Evolutionary conservation across 2,888 invertebrate species (phyloP), one percentile per base, ranked within the genome.

Genomic region (Teleogryllus oceanicus): DNA sequence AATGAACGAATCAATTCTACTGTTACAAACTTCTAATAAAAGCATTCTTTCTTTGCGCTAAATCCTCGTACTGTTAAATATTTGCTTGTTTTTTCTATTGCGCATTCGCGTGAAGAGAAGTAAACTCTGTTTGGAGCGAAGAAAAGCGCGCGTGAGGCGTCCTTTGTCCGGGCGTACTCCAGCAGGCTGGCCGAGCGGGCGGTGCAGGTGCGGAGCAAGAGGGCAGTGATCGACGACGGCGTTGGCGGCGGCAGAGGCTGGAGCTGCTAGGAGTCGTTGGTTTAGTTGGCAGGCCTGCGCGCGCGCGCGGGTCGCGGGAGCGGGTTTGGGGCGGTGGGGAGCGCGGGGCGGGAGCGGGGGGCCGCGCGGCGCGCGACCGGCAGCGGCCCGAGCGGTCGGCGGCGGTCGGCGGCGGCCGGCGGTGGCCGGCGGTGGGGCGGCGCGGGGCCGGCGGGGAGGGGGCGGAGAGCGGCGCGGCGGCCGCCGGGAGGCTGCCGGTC

Each of bases 401-500:
- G 24, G 24, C 24, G 24, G 12, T 2, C 13, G 18, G 62, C 62
- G 13, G 62, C 2, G 62, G 62, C n/a, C n/a, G 62, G 62, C 3
- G 51, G 3, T n/a, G n/a, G 12, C 18, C 13, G 18, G 62, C 62
- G 13, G 62, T 62, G 62, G 62, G 62, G 62, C 3, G 51, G 3
- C 12, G 24, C 24, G 24, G 24, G 2, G 24, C 2, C 2, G 2
- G 62, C 2, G 62, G 62, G 62, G 62, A 12, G 62, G 16, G 11
- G 62, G 62, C 3, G 8, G 2, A 10, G 62, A 62, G n/a, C 62
- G 62, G 62, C 13, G 62, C 62, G 62, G 11, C n/a, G 16, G 62
- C 62, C 62, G 62, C 62, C 62, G 62, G 62, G 62, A 62, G 62
- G 62, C 62, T 62, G 62, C 62, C 62, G 62, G 62, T 62, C 62